Base-by-base conservation (phyloP, 2,888 invertebrate species). In the Chirona hameri region DNA sequence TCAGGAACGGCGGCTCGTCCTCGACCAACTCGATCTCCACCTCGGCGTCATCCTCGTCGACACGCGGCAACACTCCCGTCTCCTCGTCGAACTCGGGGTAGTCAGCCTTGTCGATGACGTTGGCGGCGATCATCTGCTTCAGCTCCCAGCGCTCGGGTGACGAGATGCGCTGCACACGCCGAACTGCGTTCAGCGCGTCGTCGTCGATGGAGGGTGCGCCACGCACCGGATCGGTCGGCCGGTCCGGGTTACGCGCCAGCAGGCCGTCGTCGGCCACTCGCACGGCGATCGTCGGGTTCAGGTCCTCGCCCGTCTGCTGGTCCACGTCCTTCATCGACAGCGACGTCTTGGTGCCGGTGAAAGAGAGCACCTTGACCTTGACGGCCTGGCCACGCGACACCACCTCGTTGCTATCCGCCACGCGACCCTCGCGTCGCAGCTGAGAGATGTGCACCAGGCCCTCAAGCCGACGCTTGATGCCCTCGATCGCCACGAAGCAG, bases 301-400 rank as follows among this genome's bases (percentile, higher is more conserved):
- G 89, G 90, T 99, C 99, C 87, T 93, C 93, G 0, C 99, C 99
- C 0, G 94, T 94, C 31, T 93, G 92, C 88, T 99, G 99, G 87
- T 99, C 96, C 0, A 98, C 99, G 89, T 99, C 98, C 89, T 98
- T 98, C 94, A 99, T 97, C 0, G 96, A 96, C 4, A 99, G 90
- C 1, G 98, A 98, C 0, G 96, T 95, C 89, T 98, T 99, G 87
- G 96, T 95, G 0, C 97, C 97, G n/a, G 95, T 94, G 57, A 97
- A 91, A 27, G 95, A 95, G 83, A 98, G 89, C 0, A 98, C 96
- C 91, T 99, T 97, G 0, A 95, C 94, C 89, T 94, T 94, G 0
- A 98, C 96, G 89, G 92, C 94, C 86, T 95, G 94, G 0, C 97
- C 97, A 85, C 96, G 91, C 31, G 92, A 91, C 0, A 99, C 96